A percentile compares a stretch with the other conserved stretches of the same genome.
Evolutionary conservation across 2,797 vertebrate genomes (phyloP).

Genomic region (Microcaecilia unicolor): DNA sequence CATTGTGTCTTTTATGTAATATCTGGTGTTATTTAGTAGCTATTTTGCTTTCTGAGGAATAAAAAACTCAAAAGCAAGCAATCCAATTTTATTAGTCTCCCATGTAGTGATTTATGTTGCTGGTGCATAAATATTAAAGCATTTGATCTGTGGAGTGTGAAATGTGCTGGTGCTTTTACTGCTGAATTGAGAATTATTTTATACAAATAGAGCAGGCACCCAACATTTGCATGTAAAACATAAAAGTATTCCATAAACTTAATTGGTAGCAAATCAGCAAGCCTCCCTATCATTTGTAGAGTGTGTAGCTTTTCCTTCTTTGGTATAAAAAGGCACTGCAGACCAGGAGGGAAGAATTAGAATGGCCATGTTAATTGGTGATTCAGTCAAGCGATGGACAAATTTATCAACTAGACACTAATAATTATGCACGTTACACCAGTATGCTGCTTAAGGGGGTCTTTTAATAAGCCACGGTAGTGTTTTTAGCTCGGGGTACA

Average conservation of each 20-base stretch:
- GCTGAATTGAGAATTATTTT: slow-evolving; percentile 6
- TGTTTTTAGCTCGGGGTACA: no score
- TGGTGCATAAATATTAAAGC: slow-evolving; percentile 25
- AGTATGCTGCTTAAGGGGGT: no score
- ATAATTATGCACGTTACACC: no score
- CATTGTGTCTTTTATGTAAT: no score
- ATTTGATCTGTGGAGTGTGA: slow-evolving; percentile 16
- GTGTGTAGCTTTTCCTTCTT: background rate
- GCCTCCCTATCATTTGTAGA: slow-evolving; percentile 6
- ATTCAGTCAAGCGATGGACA: no score
- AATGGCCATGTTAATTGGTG: no score
- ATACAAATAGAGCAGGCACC: slow-evolving; percentile 14
- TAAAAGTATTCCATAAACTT: background rate
- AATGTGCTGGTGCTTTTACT: slow-evolving; percentile 15
- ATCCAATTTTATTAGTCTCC: slow-evolving; percentile 8
- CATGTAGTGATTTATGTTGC: slow-evolving; percentile 13
- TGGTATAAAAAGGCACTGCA: background rate
- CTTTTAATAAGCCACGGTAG: no score
- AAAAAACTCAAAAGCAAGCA: slow-evolving; percentile 15
- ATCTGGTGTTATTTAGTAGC: no score
- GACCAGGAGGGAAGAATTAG: no score
- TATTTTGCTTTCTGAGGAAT: background rate
- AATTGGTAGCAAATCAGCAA: background rate
- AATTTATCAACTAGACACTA: no score
- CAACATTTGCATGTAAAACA: slow-evolving; percentile 2